Evolutionary conservation across 2,113 vertebrate species (phyloP), one percentile per base, ranked within the genome.

Genomic region (Bettongia penicillata): DNA sequence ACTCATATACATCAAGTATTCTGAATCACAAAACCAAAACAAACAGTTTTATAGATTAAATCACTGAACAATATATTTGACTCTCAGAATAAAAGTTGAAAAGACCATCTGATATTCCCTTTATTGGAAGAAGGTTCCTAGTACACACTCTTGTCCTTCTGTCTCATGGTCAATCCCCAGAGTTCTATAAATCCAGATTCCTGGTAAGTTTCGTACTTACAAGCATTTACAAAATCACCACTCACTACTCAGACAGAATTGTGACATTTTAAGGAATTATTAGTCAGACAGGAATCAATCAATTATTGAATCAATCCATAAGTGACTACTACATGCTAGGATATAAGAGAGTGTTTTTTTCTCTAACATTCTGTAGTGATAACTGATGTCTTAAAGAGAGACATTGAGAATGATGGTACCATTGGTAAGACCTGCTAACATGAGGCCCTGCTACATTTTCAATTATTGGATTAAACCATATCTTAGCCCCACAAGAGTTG

Each of bases 261-360:
- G 25, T 5, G 47, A 91, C 91, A 90, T 47, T 89, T 93, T 91
- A 47, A 37, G n/a, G 37, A 84, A 43, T 43, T 84, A 90, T 91
- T 89, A 95, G 92, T 51, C 95, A 95, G 52, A 53, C 93, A 95
- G 94, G 94, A 96, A 97, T 37, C 28, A 61, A 31, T 53, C 19
- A 57, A 57, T 37, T 10, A 31, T 10, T 53, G 3, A 28, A 28
- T 77, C 61, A 77, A 77, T 84, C 2, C 16, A 84, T 19, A 84
- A 84, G n/a, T 43, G 7, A 43, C n/a, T 43, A 84, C 68, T 1
- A 84, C 43, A 84, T 43, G n/a, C 68, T 3, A 52, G 28, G 53
- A 94, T 55, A n/a, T 92, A 90, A 93, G 19, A 91, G 68, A 84
- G 19, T 37, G 11, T 53, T 51, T 50, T 89, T 91, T 91, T 43